These are phyloP conservation scores for Agriotes lineatus DNA, from an alignment of 2,888 invertebrate genomes.

Conservation along the genomic window DNA sequence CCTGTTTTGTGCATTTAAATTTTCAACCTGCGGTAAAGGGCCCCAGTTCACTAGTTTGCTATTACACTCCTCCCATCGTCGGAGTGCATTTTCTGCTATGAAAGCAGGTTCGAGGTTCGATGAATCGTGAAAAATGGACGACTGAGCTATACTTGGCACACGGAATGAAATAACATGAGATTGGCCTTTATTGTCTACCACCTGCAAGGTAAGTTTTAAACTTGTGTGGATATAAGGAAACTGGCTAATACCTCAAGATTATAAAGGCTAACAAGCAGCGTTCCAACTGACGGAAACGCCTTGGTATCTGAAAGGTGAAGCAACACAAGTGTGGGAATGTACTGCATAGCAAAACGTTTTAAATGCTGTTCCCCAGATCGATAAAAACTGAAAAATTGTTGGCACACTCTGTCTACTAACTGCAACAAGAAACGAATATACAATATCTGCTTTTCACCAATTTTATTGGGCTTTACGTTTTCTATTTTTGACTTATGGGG, in stretches of 20 bases:
- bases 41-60: conserved; percentile 92
- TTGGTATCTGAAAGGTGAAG: conserved; percentile 87
- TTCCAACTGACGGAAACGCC: conserved; percentile 77
- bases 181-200: conserved; percentile 86
- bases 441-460: conserved; percentile 13
- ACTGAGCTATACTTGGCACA: conserved; percentile 89
- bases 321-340: conserved; percentile 88
- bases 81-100: conserved; percentile 85
- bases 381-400: conserved; percentile 91
- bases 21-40: conserved; percentile 89
- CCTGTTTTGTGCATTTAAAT: conserved; percentile 91
- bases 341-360: conserved; percentile 88
- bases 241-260: conserved; percentile 78
- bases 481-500: conserved; percentile 60
- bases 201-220: conserved; percentile 51
- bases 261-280: conserved; percentile 81
- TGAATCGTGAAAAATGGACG: conserved; percentile 94
- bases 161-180: conserved; percentile 88
- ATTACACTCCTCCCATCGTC: conserved; percentile 90
- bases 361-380: conserved; percentile 85
- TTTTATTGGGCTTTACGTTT: conserved; percentile 51
- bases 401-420: conserved; percentile 88
- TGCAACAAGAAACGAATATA: conserved; percentile 64
- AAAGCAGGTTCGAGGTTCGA: conserved; percentile 82
- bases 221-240: background rate